phyloP scores from a whole-genome alignment of 2,888 invertebrate species.

The Latheticus oryzae region DNA sequence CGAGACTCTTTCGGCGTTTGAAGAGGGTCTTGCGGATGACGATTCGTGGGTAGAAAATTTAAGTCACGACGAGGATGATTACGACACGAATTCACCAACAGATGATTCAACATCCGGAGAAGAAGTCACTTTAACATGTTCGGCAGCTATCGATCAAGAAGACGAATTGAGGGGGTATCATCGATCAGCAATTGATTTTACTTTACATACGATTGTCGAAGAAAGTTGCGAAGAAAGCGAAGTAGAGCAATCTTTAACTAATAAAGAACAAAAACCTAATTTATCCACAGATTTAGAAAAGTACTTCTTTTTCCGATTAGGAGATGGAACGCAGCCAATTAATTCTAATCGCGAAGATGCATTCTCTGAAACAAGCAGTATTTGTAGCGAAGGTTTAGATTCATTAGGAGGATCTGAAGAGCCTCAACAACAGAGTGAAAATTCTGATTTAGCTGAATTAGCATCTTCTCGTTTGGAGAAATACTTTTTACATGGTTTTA shows the following conservation, averaged over 20 bases:
- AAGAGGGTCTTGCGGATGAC: conserved; percentile 89
- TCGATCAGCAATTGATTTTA: conserved; percentile 86
- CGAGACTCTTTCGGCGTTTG: conserved; percentile 79
- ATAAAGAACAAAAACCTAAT: conserved; percentile 72
- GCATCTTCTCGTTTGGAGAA: conserved; percentile 89
- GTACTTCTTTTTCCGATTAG: conserved; percentile 89
- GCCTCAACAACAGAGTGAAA: conserved; percentile 54
- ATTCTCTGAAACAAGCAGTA: conserved; percentile 86
- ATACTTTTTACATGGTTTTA: conserved; percentile 88
- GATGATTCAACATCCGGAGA: conserved; percentile 75
- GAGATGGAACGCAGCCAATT: conserved; percentile 74
- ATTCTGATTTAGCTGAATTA: conserved; percentile 76
- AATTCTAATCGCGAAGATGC: conserved; percentile 71
- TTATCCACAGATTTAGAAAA: conserved; percentile 89
- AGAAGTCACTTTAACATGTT: conserved; percentile 70
- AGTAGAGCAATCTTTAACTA: conserved; percentile 72
- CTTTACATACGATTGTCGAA: conserved; percentile 92
- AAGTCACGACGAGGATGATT: conserved; percentile 78
- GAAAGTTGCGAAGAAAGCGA: conserved; percentile 96
- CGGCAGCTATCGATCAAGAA: conserved; percentile 75
- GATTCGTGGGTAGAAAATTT: conserved; percentile 93
- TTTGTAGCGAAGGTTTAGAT: conserved; percentile 86
- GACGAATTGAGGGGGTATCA: conserved; percentile 87
- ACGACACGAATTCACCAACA: conserved; percentile 71
- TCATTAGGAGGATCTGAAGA: conserved; percentile 74